Evolutionary conservation across 2,888 invertebrate genomes (phyloP), one percentile per base, ranked within the genome.

Genomic region (Ethmia dodecea): DNA sequence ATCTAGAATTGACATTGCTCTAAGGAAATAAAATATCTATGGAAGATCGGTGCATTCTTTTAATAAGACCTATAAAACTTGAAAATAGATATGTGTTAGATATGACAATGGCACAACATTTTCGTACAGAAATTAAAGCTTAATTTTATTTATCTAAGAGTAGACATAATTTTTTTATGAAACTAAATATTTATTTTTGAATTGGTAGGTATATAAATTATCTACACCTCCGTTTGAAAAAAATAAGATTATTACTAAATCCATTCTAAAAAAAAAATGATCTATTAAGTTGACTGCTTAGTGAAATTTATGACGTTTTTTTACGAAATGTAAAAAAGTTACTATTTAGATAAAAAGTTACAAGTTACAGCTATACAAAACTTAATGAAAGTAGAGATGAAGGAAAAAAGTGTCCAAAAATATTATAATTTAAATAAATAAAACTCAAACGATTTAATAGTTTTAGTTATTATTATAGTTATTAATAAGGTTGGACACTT

Each of bases 71-170:
- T 32, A 40, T 16, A 15, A 26, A 33, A 34, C 16, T 37, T 33
- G 30, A 24, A 31, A 38, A 39, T 38, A 56, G 61, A 66, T 67
- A 67, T 73, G 69, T 63, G 46, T 54, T 43, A 61, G 52, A 63
- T 64, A 58, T 63, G 51, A 54, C 45, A 61, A 49, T 48, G 49
- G 51, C 51, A 49, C 51, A 42, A 40, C 20, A 32, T 40, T 43
- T 41, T 44, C 22, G 33, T 43, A 40, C 38, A 40, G 14, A 49
- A 46, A 47, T 45, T 51, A 52, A 49, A 49, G 36, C 46, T 47
- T 46, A 38, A 8, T 18, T 18, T 20, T 26, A 12, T n/a, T 5
- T 22, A 25, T 26, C 22, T 30, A 29, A 33, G 6, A 12, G 8
- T 10, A 6, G 22, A 8, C 15, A 33, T n/a, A n/a, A n/a, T n/a